These are phyloP conservation scores for Falco rusticolus DNA, from an alignment of 2,797 vertebrate species.

Conservation along the genomic window DNA sequence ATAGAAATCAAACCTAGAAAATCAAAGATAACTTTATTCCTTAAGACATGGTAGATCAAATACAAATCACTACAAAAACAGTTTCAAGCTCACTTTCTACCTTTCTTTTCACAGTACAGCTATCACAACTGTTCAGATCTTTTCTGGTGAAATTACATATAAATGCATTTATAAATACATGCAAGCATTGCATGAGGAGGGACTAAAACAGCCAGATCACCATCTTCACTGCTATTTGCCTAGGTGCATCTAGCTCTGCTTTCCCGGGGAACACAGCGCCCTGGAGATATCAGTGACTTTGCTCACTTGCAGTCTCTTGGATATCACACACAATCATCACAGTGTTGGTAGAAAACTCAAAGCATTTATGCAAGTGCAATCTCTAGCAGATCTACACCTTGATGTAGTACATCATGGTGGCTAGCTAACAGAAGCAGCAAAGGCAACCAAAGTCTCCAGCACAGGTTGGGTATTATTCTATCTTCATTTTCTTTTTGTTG, in stretches of 20 bases:
- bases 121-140: background rate
- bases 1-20: background rate
- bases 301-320: background rate
- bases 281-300: background rate
- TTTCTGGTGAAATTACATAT: background rate
- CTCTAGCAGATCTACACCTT: background rate
- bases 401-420: too few relatives aligned
- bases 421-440: background rate
- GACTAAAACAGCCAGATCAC: background rate
- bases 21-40: background rate
- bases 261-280: background rate
- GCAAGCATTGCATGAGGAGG: background rate
- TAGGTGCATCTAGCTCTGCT: background rate
- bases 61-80: background rate
- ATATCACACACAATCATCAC: background rate
- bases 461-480: background rate
- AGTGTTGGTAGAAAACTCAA: background rate
- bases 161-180: background rate
- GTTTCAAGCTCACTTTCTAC: background rate
- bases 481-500: background rate
- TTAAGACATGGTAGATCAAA: background rate
- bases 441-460: background rate
- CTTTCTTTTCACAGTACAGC: background rate
- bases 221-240: background rate
- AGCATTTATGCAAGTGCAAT: background rate